Conservation (phyloP, 2,888 invertebrate genomes). For the Gisinianus flammeolus region DNA sequence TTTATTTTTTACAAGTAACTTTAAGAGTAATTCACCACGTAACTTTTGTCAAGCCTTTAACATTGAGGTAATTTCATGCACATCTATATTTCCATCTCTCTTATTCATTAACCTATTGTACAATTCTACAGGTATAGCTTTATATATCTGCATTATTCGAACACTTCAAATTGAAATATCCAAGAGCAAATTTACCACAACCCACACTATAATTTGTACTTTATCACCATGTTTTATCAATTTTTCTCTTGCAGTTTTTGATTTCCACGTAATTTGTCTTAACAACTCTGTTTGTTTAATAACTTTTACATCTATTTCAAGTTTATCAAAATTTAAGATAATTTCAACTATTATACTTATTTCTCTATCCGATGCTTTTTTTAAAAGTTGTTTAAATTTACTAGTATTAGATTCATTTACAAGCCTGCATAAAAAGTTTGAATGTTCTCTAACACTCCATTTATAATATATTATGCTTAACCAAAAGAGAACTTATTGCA, state of each 20-base stretch:
- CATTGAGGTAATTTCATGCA: neutral
- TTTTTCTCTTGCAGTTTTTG: neutral
- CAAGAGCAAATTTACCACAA: neutral
- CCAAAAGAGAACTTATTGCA: too few species aligned
- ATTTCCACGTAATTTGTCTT: neutral
- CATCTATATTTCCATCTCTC: neutral
- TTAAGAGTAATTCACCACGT: neutral
- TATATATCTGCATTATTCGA: too few species aligned
- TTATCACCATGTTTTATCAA: neutral
- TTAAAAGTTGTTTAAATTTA: too few species aligned
- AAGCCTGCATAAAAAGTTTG: too few species aligned
- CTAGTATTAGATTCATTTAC: too few species aligned
- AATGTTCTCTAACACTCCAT: neutral
- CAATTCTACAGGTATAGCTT: neutral
- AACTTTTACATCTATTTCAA: neutral
- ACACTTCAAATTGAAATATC: neutral
- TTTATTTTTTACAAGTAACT: neutral
- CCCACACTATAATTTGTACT: too few species aligned
- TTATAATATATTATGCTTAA: too few species aligned
- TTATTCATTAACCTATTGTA: neutral
- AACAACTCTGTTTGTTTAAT: too few species aligned
- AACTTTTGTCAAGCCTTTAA: neutral
- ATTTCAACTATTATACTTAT: neutral
- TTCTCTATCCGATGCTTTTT: neutral
- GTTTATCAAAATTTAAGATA: neutral